Evolutionary conservation across 2,888 invertebrate genomes (phyloP), one percentile per base, ranked within the genome.

Genomic region (Dastarcus helophoroides): DNA sequence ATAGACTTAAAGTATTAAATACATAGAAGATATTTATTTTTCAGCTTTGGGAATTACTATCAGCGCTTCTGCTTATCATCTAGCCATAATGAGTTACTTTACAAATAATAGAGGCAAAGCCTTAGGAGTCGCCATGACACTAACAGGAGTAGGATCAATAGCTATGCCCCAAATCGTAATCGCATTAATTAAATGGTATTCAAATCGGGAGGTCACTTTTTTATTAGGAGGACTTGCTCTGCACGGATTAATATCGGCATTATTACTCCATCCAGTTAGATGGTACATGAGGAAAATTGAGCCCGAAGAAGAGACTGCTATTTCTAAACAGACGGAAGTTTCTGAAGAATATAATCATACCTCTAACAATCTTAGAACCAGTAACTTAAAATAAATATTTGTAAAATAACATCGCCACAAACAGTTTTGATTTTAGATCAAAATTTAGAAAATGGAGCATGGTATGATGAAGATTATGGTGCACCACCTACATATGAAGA

Each of bases 51-150:
- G 79, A 22, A 59, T 72, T 35, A 69, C 69, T 29, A 57, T 74
- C 27, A 64, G 67, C 2, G 68, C 70, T 66, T 65, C 73, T 15
- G 66, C 76, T 2, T 74, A 72, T 47, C 67, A 68, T 13, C 56
- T 77, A 46, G 76, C 78, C 10, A 57, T 78, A 26, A 77, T 77
- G 54, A 68, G 73, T 3, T 79, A 72, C 51, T 79, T 79, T 47
- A 66, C 62, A 41, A 65, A 68, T 35, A 73, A 68, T 47, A 63
- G 76, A 46, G 69, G 68, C 19, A 65, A 70, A 47, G 79, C 78
- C 0, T 64, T 73, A 16, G 74, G 75, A 1, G 55, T 71, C 2
- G 71, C 69, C 14, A 70, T 76, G 68, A 75, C 76, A 2, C 54
- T 76, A 2, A 73, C 73, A 9, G 79, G 76, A 2, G 47, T 79